Evolutionary conservation across 2,888 invertebrate species (phyloP).

Genomic region (Pasiphila rectangulata): DNA sequence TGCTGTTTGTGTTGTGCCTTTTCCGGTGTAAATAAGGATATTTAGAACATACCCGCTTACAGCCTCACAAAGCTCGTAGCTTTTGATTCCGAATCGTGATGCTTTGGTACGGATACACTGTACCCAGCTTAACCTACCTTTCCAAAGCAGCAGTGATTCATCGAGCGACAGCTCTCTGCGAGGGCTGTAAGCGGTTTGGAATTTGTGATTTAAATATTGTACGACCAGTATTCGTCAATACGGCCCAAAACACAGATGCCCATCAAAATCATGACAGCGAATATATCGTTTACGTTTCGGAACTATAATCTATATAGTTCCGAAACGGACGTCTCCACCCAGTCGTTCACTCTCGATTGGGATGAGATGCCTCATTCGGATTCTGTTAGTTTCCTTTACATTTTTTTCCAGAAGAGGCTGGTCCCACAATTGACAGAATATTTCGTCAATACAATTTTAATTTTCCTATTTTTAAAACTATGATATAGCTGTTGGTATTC

Average conservation of each 20-base stretch:
- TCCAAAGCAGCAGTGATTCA: conserved; percentile 29
- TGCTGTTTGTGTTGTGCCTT: neutral
- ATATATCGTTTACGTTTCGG: no score
- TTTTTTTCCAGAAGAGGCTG: conserved; percentile 10
- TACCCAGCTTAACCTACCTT: conserved; percentile 24
- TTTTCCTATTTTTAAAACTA: no score
- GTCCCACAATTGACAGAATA: conserved; percentile 12
- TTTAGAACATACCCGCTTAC: conserved; percentile 14
- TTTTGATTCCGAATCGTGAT: conserved; percentile 29
- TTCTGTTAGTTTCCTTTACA: conserved; percentile 10
- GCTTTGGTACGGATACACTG: conserved; percentile 26
- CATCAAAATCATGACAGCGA: conserved; percentile 25
- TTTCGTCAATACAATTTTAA: no score
- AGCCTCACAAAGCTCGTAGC: conserved; percentile 21
- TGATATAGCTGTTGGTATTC: no score
- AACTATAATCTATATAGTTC: conserved; percentile 24
- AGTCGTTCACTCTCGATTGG: conserved; percentile 18
- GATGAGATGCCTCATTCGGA: conserved; percentile 8
- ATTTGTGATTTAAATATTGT: neutral
- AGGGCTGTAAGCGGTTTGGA: conserved; percentile 12
- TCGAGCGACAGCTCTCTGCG: conserved; percentile 14
- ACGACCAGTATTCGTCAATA: conserved; percentile 25
- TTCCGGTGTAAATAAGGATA: conserved; percentile 13
- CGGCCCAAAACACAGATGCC: conserved; percentile 3
- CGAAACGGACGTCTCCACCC: conserved; percentile 23